These are phyloP conservation scores for Scartelaos histophorus DNA, from an alignment of 2,113 vertebrate genomes.

Conservation along the genomic window DNA sequence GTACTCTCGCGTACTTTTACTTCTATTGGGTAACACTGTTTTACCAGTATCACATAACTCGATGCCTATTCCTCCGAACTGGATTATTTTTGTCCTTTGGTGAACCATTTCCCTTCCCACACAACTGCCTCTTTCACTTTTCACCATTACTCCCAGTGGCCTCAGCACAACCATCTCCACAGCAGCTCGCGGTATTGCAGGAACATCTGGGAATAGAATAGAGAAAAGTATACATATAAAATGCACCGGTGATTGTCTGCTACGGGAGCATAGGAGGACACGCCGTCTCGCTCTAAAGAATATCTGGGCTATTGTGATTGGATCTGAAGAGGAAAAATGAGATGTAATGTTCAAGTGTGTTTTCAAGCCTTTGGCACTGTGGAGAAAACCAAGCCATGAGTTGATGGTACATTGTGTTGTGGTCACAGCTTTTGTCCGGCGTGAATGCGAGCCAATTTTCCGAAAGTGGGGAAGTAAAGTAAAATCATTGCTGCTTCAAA, in stretches of 20 bases:
- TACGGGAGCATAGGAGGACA: neutral
- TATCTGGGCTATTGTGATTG: slow-evolving; percentile 1
- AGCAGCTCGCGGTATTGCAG: neutral
- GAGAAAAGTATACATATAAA: neutral
- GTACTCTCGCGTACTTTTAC: too few species aligned
- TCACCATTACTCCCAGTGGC: neutral
- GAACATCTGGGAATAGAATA: neutral
- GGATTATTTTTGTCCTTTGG: neutral
- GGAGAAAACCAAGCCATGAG: neutral
- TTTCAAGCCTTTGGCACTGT: neutral
- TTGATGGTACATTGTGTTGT: neutral
- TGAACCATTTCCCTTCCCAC: neutral
- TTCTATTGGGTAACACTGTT: too few species aligned
- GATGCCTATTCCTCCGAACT: neutral
- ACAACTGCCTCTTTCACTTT: neutral
- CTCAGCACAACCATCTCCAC: neutral
- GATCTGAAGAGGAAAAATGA: neutral
- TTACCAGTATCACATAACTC: neutral
- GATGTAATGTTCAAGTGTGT: neutral
- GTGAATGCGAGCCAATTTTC: neutral
- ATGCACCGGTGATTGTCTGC: neutral
- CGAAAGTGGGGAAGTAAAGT: neutral
- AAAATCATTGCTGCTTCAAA: neutral
- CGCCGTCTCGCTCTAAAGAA: neutral
- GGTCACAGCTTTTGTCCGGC: neutral